Base-by-base conservation (phyloP, 2,888 invertebrate species). In the Allygus modestus region DNA sequence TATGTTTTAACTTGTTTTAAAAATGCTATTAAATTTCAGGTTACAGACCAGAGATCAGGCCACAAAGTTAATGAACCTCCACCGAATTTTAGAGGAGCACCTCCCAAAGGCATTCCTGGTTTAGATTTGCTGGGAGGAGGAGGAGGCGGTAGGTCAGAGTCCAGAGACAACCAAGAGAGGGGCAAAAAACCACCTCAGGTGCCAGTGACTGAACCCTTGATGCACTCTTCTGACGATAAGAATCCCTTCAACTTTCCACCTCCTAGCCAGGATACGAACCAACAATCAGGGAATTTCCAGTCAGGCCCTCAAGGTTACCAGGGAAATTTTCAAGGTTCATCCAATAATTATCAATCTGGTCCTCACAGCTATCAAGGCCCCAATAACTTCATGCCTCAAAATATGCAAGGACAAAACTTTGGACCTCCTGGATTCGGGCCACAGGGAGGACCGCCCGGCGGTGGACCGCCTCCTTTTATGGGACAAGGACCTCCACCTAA, bases 21-120 rank as follows among this genome's bases (percentile, higher is more conserved):
- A n/a, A n/a, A n/a, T n/a, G n/a, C n/a, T n/a, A n/a, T n/a, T n/a
- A n/a, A 15, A 2, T 82, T 82, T 43, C 65, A 75, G 77, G 73
- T 75, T 7, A 31, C n/a, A 0, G 84, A 65, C 28, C 77, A 84
- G 26, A 65, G 9, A 7, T 15, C 33, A 20, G 28, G 12, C 33
- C 26, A 15, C 0, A 73, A 84, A 58, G 9, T 61, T 11, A 75
- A 54, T 58, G 58, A 58, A 28, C 58, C 84, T 20, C 75, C 71
- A 0, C 71, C 71, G 37, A 58, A 41, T 43, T 79, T 77, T 46
- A 31, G 23, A 28, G n/a, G 46, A 28, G 79, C 33, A 7, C 23
- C 79, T 20, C 17, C 79, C 1, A 93, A 92, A 88, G 94, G 93
- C 61, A 96, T 96, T 88, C 96, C 96, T 12, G 96, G 96, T 0